Evolutionary conservation across 2,113 vertebrate genomes (phyloP), one percentile per base, ranked within the genome.

Genomic region (Atractosteus spatula): DNA sequence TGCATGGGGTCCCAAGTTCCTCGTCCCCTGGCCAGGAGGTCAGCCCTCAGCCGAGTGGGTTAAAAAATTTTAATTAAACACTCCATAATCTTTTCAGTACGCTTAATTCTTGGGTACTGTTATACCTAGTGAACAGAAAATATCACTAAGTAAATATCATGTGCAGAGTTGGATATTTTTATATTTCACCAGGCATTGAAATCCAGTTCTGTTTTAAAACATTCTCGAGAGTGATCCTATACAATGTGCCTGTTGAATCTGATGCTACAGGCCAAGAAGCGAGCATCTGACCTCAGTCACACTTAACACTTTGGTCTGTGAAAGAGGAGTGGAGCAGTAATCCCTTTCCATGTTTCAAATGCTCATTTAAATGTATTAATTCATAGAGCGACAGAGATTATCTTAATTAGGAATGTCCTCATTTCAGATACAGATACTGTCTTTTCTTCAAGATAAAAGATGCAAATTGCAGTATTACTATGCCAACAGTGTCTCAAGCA

Each of bases 401-500:
- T 74, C 67, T 59, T 68, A 69, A 69, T 74, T 69, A 69, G 59
- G 45, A 44, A 62, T 51, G 67, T 69, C 45, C 57, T 74, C 66
- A 42, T 63, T 74, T 74, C 66, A 62, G 56, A 63, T 64, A 69
- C 56, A 57, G 55, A 74, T 74, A 47, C 68, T 59, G 56, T 59
- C 56, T 69, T 62, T 51, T 29, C 41, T 41, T 62, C 2, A 16
- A 61, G 72, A 74, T 74, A 68, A 68, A 74, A 74, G 44, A 74
- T 57, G 66, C 45, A 54, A 74, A 74, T 17, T 74, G 72, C 56
- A 45, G 66, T 68, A 61, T 68, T 61, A 43, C 29, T 59, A 66
- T 74, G 72, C 72, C 72, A 74, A 62, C 72, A 74, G 72, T 57
- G 66, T 68, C 72, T 68, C 44, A 55, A 57, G 10, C 29, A 68